Evolutionary conservation across 2,888 invertebrate genomes (phyloP), one percentile per base, ranked within the genome.

Genomic region (Aleiodes testaceus): DNA sequence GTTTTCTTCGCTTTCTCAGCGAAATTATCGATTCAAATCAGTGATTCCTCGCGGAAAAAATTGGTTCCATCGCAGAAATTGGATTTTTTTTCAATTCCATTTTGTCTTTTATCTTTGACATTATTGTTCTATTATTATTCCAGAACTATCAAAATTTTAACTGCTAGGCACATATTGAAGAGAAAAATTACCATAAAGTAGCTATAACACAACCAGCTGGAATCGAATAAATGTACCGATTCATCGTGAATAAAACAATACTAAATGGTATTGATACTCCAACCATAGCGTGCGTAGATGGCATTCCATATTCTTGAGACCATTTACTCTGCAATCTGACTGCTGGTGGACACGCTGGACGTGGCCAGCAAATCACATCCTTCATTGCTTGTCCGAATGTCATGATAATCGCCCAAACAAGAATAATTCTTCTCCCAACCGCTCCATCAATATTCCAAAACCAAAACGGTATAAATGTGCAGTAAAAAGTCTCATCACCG

Each of bases 261-360:
- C 95, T 93, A 87, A 96, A 95, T 47, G 97, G 97, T 80, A 97
- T 94, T 0, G 95, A 94, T 14, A 95, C 91, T 0, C 94, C 95
- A 47, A 96, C 94, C 95, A 97, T 96, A 6, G 97, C 96, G 88
- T 97, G 97, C 0, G 97, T 97, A 12, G 97, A 97, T 1, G 97
- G 97, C 95, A 97, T 96, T 12, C 97, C 97, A 89, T 96, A 97
- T 85, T 97, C 97, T 78, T 95, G 88, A 1, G 94, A 93, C 95
- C 97, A 97, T 88, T 96, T 95, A 55, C 91, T 91, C 85, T 97
- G 97, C 52, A 97, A 87, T 79, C 94, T 92, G 74, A 93, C 90
- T 0, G 95, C 96, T 0, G 97, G 97, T 66, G 94, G 94, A 70
- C 90, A 90, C 0, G 93, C 91, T 0, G 97, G 97, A 74, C 97